Base-by-base conservation (phyloP, 1,140 invertebrate species). In the Amphibalanus amphitrite region DNA sequence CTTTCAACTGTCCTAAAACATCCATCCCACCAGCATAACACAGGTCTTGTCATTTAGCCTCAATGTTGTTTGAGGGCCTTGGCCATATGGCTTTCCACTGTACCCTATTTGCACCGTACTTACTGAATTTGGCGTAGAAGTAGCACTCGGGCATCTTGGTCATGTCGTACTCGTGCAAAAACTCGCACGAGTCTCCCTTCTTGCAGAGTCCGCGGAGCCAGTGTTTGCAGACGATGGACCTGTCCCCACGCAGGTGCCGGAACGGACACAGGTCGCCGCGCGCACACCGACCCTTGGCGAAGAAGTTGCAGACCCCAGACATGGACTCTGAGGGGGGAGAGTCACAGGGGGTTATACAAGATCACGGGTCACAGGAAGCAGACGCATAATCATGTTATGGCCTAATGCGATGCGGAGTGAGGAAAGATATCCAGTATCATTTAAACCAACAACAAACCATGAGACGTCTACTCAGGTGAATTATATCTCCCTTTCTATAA, bases 111-210 rank as follows among this genome's bases (percentile, higher is more conserved):
- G n/a, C n/a, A n/a, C n/a, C 33, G 15, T 73, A 83, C 84, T 85
- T 82, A 87, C 86, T 94, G 77, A 95, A 95, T 79, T 92, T 84
- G 0, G 96, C 97, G 82, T 97, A 99, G 81, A 99, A 99, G 80
- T 98, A 99, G 82, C 97, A 99, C 83, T 99, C 97, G 0, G 97
- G 97, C 97, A 99, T 99, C 85, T 99, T 99, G 6, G 93, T 93
- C 93, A 99, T 98, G 80, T 99, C 97, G 85, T 97, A 99, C 82
- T 99, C 97, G 77, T 99, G 97, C 25, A 99, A 84, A 83, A 99
- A 99, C 86, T 99, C 97, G 82, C 97, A 99, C 77, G 97, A 93
- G 83, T 99, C 97, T 26, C 97, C 97, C 82, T 99, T 99, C 82
- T 99, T 99, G 79, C 97, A 99, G 0, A 99, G 84, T 4, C 97